Conservation (phyloP, 2,888 invertebrate genomes). For the Thymelicus sylvestris region DNA sequence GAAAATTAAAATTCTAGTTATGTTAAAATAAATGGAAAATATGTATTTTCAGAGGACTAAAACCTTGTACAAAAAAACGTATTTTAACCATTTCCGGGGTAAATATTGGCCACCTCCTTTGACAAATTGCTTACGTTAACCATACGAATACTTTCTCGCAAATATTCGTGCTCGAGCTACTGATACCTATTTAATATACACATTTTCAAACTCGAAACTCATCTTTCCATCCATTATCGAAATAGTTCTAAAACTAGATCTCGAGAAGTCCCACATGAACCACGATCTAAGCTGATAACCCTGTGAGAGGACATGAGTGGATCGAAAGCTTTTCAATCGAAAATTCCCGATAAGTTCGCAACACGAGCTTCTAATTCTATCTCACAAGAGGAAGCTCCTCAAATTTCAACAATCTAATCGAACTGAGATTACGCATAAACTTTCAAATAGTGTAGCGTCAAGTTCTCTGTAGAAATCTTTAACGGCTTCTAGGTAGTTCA, state of each 20-base stretch:
- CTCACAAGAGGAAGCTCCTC: constrained; percentile 26
- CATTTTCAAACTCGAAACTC: neutral
- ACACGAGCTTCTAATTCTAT: constrained; percentile 30
- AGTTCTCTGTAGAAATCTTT: constrained; percentile 18
- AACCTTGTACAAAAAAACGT: too few species aligned
- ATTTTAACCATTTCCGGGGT: too few species aligned
- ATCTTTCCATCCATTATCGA: neutral
- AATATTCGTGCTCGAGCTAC: too few species aligned
- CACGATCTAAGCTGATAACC: constrained; percentile 11
- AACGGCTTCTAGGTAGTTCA: constrained; percentile 14
- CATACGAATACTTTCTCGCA: too few species aligned
- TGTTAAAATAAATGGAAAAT: too few species aligned
- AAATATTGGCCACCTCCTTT: too few species aligned
- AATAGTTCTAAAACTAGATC: constrained; percentile 6
- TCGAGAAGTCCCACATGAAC: neutral
- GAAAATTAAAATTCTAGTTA: too few species aligned
- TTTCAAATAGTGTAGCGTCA: constrained; percentile 22
- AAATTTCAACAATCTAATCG: constrained; percentile 34
- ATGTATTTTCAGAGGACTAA: too few species aligned
- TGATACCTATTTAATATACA: too few species aligned
- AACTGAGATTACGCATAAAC: constrained; percentile 34
- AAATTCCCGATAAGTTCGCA: constrained; percentile 29
- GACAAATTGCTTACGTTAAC: too few species aligned
- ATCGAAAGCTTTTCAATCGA: constrained; percentile 25
- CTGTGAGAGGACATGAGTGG: constrained; percentile 2